phyloP scores from a whole-genome alignment of 2,888 invertebrate species.

The Cybosia mesomella region DNA sequence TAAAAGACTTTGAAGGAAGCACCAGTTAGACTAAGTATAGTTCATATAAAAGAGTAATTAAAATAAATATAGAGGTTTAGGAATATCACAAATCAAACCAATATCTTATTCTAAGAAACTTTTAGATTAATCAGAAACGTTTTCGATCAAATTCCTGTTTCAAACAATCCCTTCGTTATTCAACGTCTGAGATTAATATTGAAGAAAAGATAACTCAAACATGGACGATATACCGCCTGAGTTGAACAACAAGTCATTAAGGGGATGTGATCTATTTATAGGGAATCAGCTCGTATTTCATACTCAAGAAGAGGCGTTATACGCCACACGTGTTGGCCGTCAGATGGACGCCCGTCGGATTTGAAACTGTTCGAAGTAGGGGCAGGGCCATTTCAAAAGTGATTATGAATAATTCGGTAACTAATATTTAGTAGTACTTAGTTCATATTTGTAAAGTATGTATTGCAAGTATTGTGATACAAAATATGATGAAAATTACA shows the following conservation, averaged over 20 bases:
- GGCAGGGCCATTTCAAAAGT: neutral
- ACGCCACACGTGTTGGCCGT: constrained; percentile 76
- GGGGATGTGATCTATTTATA: constrained; percentile 61
- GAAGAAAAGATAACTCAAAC: constrained; percentile 33
- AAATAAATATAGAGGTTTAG: too few species aligned
- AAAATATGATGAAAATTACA: neutral
- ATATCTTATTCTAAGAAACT: too few species aligned
- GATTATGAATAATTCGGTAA: neutral
- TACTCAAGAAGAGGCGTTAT: constrained; percentile 75
- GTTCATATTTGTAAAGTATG: neutral
- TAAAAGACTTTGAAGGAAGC: too few species aligned
- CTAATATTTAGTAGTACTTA: neutral
- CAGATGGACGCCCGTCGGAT: constrained; percentile 33
- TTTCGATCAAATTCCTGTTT: neutral
- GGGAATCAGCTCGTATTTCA: constrained; percentile 73
- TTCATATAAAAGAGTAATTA: too few species aligned
- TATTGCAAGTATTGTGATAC: neutral
- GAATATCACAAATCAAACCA: too few species aligned
- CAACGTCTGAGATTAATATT: constrained; percentile 4
- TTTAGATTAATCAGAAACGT: too few species aligned
- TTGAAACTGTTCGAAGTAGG: constrained; percentile 8
- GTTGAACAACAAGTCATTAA: constrained; percentile 79
- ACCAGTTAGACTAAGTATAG: too few species aligned
- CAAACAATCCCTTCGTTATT: neutral
- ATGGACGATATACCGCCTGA: constrained; percentile 54